Percentiles rank a stretch among this genome's conserved stretches.
Evolutionary conservation across 2,113 vertebrate genomes (phyloP).

Genomic region (Leiothrix lutea): DNA sequence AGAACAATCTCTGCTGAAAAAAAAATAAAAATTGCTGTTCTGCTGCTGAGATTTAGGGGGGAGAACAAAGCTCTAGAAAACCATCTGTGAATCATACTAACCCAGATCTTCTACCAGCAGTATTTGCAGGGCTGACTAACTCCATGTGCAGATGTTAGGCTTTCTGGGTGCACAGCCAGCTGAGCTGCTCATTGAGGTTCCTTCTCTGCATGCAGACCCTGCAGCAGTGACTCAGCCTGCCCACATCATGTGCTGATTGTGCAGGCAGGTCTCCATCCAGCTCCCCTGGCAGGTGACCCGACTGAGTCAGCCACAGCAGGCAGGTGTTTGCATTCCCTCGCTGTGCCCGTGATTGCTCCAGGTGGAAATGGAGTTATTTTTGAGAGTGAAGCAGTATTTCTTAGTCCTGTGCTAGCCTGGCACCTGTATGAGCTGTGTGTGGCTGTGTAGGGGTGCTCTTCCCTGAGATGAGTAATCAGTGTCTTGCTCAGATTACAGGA

Average conservation of each 20-base stretch:
- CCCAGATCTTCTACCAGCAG: neutral
- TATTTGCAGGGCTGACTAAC: neutral
- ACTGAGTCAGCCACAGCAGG: neutral
- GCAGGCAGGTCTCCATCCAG: neutral
- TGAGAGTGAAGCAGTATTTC: neutral
- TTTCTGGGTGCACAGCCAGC: neutral
- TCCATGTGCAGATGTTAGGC: neutral
- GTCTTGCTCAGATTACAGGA: neutral
- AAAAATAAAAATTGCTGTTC: neutral
- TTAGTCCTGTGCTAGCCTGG: neutral
- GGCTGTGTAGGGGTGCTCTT: neutral
- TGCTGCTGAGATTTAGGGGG: neutral
- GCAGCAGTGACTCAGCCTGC: neutral
- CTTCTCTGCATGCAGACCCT: neutral
- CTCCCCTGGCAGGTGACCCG: neutral
- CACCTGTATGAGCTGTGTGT: neutral
- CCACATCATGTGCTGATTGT: neutral
- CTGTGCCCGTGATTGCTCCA: neutral
- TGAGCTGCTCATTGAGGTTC: neutral
- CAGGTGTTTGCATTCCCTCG: neutral
- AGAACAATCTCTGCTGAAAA: neutral
- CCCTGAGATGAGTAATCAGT: neutral
- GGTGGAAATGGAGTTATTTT: neutral
- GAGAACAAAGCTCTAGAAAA: neutral
- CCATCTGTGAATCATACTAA: conserved; percentile 3